Evolutionary conservation across 2,797 vertebrate species (phyloP).

Genomic region (Acanthurus lineatus): DNA sequence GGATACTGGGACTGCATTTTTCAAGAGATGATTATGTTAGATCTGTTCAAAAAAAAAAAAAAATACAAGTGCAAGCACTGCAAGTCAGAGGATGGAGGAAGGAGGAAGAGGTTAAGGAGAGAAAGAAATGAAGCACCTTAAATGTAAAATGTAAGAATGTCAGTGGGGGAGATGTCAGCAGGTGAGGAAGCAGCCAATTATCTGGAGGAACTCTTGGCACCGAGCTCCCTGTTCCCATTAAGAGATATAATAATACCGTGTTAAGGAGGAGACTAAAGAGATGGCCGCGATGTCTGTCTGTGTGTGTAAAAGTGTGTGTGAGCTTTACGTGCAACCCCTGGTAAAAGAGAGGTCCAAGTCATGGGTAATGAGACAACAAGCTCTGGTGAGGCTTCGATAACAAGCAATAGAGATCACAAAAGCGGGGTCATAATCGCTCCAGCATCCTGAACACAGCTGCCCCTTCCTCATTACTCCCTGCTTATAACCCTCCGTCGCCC

Average conservation of each 20-base stretch:
- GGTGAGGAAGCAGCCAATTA: constrained; percentile 92
- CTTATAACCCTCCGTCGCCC: constrained; percentile 64
- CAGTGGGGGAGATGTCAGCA: constrained; percentile 82
- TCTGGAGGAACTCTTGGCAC: constrained; percentile 88
- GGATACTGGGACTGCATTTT: constrained; percentile 54
- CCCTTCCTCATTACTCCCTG: constrained; percentile 76
- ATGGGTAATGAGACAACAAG: constrained; percentile 89
- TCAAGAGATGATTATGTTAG: constrained; percentile 2
- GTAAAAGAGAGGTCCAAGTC: constrained; percentile 59
- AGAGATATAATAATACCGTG: constrained; percentile 92
- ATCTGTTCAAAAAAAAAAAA: constrained; percentile 12
- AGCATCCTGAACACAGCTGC: constrained; percentile 55
- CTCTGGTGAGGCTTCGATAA: constrained; percentile 82
- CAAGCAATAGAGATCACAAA: constrained; percentile 85
- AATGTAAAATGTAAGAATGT: constrained; percentile 79
- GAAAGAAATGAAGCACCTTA: constrained; percentile 60
- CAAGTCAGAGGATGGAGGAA: constrained; percentile 34
- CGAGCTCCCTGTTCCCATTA: constrained; percentile 89
- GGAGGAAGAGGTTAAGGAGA: constrained; percentile 33
- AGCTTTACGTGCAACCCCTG: constrained; percentile 42
- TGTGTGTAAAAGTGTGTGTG: constrained; percentile 14
- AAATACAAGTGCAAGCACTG: constrained; percentile 6
- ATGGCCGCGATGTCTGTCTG: constrained; percentile 46
- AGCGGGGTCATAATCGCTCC: constrained; percentile 64
- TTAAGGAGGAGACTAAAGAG: constrained; percentile 82